These are phyloP conservation scores for Felis catus DNA, from an alignment of 2,113 vertebrate species.

Conservation along the genomic window F.catus_Fca126_mat1.0 CM031419.1:29063001-29063500, in stretches of 20 bases:
- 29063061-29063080: not conserved
- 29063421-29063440: not conserved
- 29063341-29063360: not conserved
- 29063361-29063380: not conserved
- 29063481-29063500: not conserved
- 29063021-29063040: not conserved
- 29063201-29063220: not conserved
- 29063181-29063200: not conserved
- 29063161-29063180: not conserved
- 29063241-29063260: accelerated
- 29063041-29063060: not conserved
- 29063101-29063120: no score
- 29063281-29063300: not conserved
- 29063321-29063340: not conserved
- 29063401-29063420: not conserved
- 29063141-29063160: not conserved
- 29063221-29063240: not conserved
- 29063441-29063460: not conserved
- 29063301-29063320: not conserved
- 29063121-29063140: not conserved
- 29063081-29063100: accelerated
- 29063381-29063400: not conserved
- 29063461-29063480: not conserved
- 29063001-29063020: not conserved
- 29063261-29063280: not conserved